These are phyloP conservation scores for Mycetomoellerius zeteki DNA, from an alignment of 1,140 invertebrate species.

Conservation along the genomic window DNA sequence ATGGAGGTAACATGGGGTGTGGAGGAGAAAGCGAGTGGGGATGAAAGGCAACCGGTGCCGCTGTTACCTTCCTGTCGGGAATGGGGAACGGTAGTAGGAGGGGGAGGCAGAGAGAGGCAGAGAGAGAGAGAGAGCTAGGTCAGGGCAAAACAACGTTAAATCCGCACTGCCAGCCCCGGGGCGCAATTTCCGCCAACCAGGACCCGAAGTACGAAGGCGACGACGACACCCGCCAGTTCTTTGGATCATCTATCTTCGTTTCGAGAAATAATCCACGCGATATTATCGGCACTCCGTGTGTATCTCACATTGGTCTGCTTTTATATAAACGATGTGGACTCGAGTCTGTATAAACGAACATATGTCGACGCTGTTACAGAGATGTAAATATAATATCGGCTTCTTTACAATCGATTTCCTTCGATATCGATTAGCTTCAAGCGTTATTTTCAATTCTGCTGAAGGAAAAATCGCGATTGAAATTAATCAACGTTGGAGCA, in stretches of 20 bases:
- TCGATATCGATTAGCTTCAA: conserved; percentile 8
- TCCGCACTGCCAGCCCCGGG: conserved; percentile 73
- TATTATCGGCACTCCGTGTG: conserved; percentile 54
- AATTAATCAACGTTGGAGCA: not conserved
- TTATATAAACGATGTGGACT: conserved; percentile 6
- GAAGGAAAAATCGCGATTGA: not conserved
- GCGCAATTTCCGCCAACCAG: conserved; percentile 75
- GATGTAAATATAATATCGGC: not conserved
- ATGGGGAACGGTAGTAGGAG: conserved; percentile 41
- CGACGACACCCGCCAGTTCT: conserved; percentile 66
- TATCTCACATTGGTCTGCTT: conserved; percentile 12
- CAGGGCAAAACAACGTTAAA: conserved; percentile 79
- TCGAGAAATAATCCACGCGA: conserved; percentile 60
- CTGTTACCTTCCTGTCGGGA: conserved; percentile 76
- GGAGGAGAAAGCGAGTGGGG: conserved; percentile 53
- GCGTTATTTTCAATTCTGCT: not conserved
- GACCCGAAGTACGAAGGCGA: conserved; percentile 45
- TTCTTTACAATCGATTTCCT: not conserved
- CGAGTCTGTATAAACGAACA: conserved; percentile 2
- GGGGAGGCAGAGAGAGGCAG: not conserved
- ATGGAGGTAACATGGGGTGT: conserved; percentile 2
- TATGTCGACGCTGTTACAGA: not conserved
- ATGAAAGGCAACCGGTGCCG: conserved; percentile 72
- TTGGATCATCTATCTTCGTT: conserved; percentile 72
- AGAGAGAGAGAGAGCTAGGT: conserved; percentile 75